These are phyloP conservation scores for Aspidapion aeneum DNA, from an alignment of 2,888 invertebrate species.

Conservation along the genomic window DNA sequence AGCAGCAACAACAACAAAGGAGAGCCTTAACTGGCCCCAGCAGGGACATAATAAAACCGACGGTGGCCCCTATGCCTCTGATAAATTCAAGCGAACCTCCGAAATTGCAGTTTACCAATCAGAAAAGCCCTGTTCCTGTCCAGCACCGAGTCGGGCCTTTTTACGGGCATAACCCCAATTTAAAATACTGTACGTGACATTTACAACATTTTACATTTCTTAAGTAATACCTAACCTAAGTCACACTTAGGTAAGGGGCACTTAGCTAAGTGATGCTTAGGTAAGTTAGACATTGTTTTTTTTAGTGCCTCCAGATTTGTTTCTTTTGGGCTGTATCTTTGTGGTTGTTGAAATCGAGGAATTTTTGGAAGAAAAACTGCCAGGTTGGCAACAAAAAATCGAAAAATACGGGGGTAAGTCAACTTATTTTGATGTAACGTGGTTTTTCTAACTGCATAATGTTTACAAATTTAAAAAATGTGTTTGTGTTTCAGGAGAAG, in stretches of 20 bases:
- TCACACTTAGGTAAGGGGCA: too few relatives aligned
- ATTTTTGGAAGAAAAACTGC: conserved; percentile 40
- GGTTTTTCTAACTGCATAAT: not conserved
- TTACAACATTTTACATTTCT: not conserved
- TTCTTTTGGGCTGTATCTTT: conserved; percentile 91
- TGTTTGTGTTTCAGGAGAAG: conserved; percentile 59
- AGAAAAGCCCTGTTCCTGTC: conserved; percentile 47
- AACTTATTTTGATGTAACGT: not conserved
- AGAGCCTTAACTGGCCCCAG: conserved; percentile 48
- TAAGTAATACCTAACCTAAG: not conserved
- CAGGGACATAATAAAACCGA: conserved; percentile 46
- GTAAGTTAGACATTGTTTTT: too few relatives aligned
- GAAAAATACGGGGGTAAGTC: conserved; percentile 44
- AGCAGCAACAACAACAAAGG: conserved; percentile 40
- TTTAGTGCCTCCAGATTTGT: conserved; percentile 76
- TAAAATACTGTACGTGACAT: conserved; percentile 59
- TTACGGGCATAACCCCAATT: conserved; percentile 90
- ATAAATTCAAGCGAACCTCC: conserved; percentile 43
- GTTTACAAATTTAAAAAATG: not conserved
- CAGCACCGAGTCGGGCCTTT: conserved; percentile 63
- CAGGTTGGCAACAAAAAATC: conserved; percentile 45
- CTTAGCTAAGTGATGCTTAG: too few relatives aligned
- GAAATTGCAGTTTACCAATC: conserved; percentile 48
- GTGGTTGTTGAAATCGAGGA: conserved; percentile 52
- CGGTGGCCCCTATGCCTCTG: conserved; percentile 46